Conservation (phyloP, 2,888 invertebrate species). For the Lycocerus yunnanus region DNA sequence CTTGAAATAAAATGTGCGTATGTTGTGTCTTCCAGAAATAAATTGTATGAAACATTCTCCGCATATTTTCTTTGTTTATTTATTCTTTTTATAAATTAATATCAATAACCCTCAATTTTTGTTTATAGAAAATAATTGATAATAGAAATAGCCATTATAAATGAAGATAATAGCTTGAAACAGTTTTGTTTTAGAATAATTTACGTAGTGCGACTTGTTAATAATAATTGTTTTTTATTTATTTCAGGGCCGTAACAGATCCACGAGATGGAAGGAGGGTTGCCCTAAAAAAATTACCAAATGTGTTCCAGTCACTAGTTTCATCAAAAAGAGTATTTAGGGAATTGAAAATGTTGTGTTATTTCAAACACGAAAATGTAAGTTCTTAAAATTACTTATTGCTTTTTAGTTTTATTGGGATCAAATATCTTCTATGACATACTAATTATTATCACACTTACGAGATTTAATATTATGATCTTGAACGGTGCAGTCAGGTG, state of each 20-base stretch:
- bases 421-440: too few relatives aligned
- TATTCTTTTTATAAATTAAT: not conserved
- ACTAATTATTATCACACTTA: too few relatives aligned
- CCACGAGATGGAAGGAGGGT: slow-evolving; percentile 97
- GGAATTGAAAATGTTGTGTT: slow-evolving; percentile 98
- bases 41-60: not conserved
- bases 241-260: slow-evolving; percentile 97
- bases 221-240: slow-evolving; percentile 41
- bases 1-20: not conserved
- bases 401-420: too few relatives aligned
- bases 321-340: slow-evolving; percentile 98
- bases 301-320: slow-evolving; percentile 99
- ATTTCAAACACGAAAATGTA: slow-evolving; percentile 99
- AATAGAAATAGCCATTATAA: not conserved
- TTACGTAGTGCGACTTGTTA: not conserved
- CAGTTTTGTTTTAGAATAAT: not conserved
- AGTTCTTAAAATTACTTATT: slow-evolving; percentile 62
- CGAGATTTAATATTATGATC: too few relatives aligned
- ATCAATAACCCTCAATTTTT: not conserved
- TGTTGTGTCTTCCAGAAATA: not conserved
- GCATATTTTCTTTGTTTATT: not conserved
- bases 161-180: not conserved
- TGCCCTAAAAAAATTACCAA: slow-evolving; percentile 99
- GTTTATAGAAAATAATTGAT: not conserved
- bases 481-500: too few relatives aligned